Evolutionary conservation across 2,888 invertebrate species (phyloP), one percentile per base, ranked within the genome.

Genomic region (Agrochola circellaris): DNA sequence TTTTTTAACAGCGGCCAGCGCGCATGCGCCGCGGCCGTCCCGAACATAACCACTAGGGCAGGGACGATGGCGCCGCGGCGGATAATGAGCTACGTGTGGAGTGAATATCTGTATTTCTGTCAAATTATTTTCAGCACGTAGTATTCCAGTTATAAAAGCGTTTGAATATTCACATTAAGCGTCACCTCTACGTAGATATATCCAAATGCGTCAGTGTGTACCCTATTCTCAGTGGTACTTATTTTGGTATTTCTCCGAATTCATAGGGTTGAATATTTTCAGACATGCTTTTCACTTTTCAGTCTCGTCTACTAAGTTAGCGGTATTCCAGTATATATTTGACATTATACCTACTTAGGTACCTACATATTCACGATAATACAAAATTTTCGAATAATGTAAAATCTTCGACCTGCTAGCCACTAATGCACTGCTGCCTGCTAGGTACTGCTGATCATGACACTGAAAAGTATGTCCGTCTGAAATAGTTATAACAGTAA

Each of bases 21-120:
- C 96, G 96, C 96, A 95, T 96, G 96, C 96, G 96, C 91, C 72
- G 56, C 95, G 94, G 94, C 90, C 82, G 77, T 79, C 65, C 75
- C 77, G 72, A 77, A 82, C 83, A 77, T 75, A 71, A 56, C 73
- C 68, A 65, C 72, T 88, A 88, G 89, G 87, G 89, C 75, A 81
- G 88, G 77, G 88, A 85, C 69, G 56, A 75, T 66, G 61, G 23
- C 64, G 42, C 72, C 72, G 76, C 54, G 23, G 77, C 86, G 87
- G 88, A 70, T 89, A 83, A 51, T 34, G 1, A 20, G 30, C 75
- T n/a, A 74, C 69, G 51, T 65, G 45, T 62, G 42, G 20, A 51
- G 23, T 51, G 51, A 42, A 60, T 82, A 75, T 73, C 61, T 73
- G 45, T 54, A 71, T 62, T 76, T 58, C 26, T 42, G 4, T 34